These are phyloP conservation scores for Perithous albicinctus DNA, from an alignment of 2,888 invertebrate genomes.

Conservation along the genomic window DNA sequence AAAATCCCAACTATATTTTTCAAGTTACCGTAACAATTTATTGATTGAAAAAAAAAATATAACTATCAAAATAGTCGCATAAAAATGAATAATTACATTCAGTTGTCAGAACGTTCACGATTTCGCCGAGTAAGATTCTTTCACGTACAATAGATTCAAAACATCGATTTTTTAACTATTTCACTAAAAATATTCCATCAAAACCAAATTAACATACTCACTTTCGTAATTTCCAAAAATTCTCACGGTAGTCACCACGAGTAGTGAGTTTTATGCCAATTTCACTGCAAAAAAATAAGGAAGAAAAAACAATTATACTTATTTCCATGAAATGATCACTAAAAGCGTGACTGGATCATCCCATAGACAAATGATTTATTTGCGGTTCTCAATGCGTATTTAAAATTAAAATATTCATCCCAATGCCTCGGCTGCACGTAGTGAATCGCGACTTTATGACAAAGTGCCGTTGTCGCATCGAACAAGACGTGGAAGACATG, in stretches of 20 bases:
- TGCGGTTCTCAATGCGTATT: conserved; percentile 68
- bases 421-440: conserved; percentile 63
- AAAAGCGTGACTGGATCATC: conserved; percentile 19
- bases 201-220: background rate
- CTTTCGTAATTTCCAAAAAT: background rate
- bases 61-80: background rate
- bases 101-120: no score
- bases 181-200: background rate
- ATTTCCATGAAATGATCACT: conserved; percentile 15
- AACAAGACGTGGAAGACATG: conserved; percentile 70
- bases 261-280: conserved; percentile 10
- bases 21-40: no score
- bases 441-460: conserved; percentile 74
- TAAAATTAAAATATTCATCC: conserved; percentile 76
- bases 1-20: no score
- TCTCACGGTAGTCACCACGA: background rate
- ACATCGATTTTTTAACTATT: background rate
- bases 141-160: background rate
- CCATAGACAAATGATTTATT: conserved; percentile 40
- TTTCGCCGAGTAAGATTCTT: no score
- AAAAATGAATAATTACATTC: no score
- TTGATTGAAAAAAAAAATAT: background rate
- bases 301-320: conserved; percentile 11
- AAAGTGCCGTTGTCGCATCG: conserved; percentile 75
- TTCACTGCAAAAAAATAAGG: background rate